These are phyloP conservation scores for Lepidurus apus DNA, from an alignment of 1,140 invertebrate species.

Conservation along the genomic window DNA sequence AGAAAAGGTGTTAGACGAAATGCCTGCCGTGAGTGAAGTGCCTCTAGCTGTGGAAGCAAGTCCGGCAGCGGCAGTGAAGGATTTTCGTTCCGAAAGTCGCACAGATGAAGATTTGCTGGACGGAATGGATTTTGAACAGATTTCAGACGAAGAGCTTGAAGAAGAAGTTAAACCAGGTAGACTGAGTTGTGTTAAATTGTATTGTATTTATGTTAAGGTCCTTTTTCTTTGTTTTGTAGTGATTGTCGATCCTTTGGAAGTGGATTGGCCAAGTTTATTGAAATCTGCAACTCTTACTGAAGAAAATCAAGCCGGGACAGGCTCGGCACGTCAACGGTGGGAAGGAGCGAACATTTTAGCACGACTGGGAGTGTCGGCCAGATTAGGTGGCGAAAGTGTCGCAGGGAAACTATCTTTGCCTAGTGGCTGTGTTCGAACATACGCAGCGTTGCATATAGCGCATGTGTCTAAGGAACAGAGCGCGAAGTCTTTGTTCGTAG, in stretches of 20 bases:
- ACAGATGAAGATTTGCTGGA: constrained; percentile 63
- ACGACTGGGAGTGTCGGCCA: constrained; percentile 60
- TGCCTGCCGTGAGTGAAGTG: background rate
- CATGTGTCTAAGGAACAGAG: constrained; percentile 44
- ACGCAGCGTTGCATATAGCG: constrained; percentile 57
- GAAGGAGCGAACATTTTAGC: constrained; percentile 62
- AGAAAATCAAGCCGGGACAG: constrained; percentile 36
- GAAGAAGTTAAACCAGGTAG: constrained; percentile 54
- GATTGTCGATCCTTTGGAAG: constrained; percentile 78
- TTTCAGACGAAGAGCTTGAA: constrained; percentile 78
- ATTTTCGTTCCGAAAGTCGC: constrained; percentile 28
- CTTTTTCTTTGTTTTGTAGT: constrained; percentile 52
- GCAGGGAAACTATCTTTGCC: constrained; percentile 3
- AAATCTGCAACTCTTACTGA: constrained; percentile 42
- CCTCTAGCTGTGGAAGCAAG: background rate
- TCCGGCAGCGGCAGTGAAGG: background rate
- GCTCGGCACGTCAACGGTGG: constrained; percentile 65
- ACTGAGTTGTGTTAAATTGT: background rate
- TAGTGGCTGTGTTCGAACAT: constrained; percentile 46
- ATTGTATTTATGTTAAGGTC: background rate
- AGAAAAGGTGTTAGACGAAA: background rate
- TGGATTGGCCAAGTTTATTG: constrained; percentile 83
- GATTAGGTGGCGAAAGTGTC: constrained; percentile 37
- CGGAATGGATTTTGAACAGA: constrained; percentile 79
- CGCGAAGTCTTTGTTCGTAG: constrained; percentile 47